phyloP scores from a whole-genome alignment of 1,140 invertebrate genomes.

The Triops longicaudatus region DNA sequence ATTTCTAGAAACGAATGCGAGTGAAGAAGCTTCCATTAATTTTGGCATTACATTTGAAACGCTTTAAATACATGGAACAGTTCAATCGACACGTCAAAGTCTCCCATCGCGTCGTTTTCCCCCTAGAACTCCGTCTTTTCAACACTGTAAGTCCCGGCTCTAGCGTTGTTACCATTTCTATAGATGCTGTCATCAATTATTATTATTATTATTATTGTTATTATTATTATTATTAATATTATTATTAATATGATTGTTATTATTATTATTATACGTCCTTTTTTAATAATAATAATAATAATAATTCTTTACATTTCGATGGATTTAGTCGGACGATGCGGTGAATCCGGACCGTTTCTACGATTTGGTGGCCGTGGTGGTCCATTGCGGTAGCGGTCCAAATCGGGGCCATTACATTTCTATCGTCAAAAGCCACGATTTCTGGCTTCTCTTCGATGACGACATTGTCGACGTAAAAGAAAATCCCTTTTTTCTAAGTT shows the following conservation, averaged over 20 bases:
- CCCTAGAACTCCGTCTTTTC: slow-evolving; percentile 91
- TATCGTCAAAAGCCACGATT: slow-evolving; percentile 97
- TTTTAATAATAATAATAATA: too few species aligned
- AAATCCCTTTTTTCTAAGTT: slow-evolving; percentile 18
- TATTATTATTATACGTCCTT: too few species aligned
- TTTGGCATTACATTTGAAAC: slow-evolving; percentile 91
- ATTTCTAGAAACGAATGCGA: slow-evolving; percentile 83
- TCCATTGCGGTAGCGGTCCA: slow-evolving; percentile 97
- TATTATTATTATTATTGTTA: too few species aligned
- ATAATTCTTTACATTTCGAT: too few species aligned
- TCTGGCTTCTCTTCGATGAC: slow-evolving; percentile 99
- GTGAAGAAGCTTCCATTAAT: slow-evolving; percentile 98
- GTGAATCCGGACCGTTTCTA: slow-evolving; percentile 95
- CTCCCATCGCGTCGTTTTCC: slow-evolving; percentile 97
- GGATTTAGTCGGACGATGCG: slow-evolving; percentile 84
- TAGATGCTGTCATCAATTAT: too few species aligned
- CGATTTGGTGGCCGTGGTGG: slow-evolving; percentile 96
- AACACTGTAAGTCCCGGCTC: slow-evolving; percentile 70
- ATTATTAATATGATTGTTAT: too few species aligned
- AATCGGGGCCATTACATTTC: slow-evolving; percentile 99
- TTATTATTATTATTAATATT: too few species aligned
- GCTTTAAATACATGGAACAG: slow-evolving; percentile 99
- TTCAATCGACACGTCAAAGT: slow-evolving; percentile 98
- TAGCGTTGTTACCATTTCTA: too few species aligned
- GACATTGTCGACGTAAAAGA: slow-evolving; percentile 96